A percentile compares a stretch with the other conserved stretches of the same genome.
These are phyloP conservation scores for Palloptera scutellata DNA, from an alignment of 2,888 invertebrate genomes.

Conservation along the genomic window DNA sequence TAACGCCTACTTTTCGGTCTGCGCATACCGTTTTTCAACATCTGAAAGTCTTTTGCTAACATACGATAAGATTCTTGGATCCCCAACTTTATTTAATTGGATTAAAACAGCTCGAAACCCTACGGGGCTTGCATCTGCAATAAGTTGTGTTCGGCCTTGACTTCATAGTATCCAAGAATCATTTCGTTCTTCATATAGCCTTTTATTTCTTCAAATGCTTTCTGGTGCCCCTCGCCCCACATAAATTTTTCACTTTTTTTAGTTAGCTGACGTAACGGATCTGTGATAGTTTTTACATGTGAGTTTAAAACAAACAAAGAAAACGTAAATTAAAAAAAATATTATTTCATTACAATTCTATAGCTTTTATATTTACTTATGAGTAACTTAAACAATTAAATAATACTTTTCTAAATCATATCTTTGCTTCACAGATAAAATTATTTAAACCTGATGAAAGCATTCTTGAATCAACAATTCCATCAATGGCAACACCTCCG, in stretches of 20 bases:
- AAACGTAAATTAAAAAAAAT: no score
- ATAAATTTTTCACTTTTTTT: slow-evolving; percentile 41
- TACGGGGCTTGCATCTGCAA: slow-evolving; percentile 56
- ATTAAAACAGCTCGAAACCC: slow-evolving; percentile 51
- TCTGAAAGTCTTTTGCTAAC: slow-evolving; percentile 56
- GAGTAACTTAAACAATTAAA: no score
- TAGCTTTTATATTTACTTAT: no score
- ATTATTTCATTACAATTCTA: no score
- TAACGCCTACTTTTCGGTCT: slow-evolving; percentile 50
- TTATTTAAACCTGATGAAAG: no score
- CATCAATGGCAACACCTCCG: no score
- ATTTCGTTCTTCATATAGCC: slow-evolving; percentile 15
- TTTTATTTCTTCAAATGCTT: slow-evolving; percentile 48
- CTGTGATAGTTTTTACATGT: slow-evolving; percentile 35
- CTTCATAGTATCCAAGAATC: slow-evolving; percentile 49
- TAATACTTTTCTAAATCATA: no score
- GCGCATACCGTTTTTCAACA: slow-evolving; percentile 44
- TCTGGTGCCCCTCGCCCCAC: slow-evolving; percentile 47
- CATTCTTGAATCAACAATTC: no score
- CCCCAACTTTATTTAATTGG: slow-evolving; percentile 40
- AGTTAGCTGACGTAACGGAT: slow-evolving; percentile 22
- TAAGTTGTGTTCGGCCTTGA: slow-evolving; percentile 46
- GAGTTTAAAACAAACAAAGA: slow-evolving; percentile 48
- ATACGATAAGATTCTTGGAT: slow-evolving; percentile 54
- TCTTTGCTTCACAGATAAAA: no score